Evolutionary conservation across 2,113 vertebrate species (phyloP).

Genomic region (Cephalopterus ornatus): DNA sequence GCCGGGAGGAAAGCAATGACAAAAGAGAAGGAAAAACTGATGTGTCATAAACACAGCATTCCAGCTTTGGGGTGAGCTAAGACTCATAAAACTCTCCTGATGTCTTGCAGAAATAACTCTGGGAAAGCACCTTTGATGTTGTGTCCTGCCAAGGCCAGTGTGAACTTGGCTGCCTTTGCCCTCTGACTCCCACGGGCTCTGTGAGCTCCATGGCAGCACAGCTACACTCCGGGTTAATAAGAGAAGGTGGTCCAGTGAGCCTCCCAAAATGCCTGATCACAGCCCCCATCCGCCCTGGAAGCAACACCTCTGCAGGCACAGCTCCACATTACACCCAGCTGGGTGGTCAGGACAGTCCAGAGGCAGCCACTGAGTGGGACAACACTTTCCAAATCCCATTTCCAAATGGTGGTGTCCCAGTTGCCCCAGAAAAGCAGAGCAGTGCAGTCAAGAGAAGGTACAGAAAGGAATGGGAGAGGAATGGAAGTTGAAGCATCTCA

Average conservation of each 20-base stretch:
- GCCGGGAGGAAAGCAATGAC: not conserved
- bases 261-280: not conserved
- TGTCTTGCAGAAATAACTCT: not conserved
- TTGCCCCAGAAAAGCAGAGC: not conserved
- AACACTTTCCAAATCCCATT: not conserved
- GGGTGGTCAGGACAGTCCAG: not conserved
- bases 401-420: fast-evolving
- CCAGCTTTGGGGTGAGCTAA: not conserved
- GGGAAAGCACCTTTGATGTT: not conserved
- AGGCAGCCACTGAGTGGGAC: not conserved
- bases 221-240: not conserved
- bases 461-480: not conserved
- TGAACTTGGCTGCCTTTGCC: not conserved
- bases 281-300: not conserved
- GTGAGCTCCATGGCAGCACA: not conserved
- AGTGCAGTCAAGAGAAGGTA: not conserved
- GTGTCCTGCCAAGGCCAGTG: not conserved
- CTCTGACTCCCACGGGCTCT: not conserved
- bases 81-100: not conserved
- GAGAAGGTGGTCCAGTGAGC: not conserved
- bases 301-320: not conserved
- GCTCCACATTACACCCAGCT: not conserved
- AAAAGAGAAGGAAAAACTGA: not conserved
- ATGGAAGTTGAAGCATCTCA: not conserved
- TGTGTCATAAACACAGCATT: not conserved